Conservation (phyloP, 2,113 vertebrate genomes). For the Ibidorhyncha struthersii region DNA sequence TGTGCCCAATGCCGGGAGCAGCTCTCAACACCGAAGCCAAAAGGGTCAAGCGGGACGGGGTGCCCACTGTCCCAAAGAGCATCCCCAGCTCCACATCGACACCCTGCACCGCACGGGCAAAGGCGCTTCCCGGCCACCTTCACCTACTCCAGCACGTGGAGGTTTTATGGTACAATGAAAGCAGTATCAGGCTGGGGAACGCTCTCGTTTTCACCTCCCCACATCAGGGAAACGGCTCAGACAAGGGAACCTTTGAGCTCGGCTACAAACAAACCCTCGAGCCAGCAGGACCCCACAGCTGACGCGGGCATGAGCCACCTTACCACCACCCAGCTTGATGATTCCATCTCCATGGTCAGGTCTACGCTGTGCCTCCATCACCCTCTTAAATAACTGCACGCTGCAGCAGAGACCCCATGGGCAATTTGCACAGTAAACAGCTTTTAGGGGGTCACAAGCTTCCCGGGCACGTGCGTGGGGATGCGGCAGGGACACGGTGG, state of each 20-base stretch:
- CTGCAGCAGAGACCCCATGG: rapidly evolving
- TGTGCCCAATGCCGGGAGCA: rapidly evolving
- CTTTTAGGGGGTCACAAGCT: not conserved
- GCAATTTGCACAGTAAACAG: not conserved
- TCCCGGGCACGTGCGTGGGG: rapidly evolving
- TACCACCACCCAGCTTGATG: not conserved
- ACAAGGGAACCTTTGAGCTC: not conserved
- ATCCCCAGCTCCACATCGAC: not conserved
- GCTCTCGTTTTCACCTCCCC: not conserved
- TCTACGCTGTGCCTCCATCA: not conserved
- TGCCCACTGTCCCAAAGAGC: rapidly evolving
- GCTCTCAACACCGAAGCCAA: not conserved
- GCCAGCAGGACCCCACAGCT: not conserved
- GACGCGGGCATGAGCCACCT: rapidly evolving
- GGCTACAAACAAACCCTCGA: not conserved
- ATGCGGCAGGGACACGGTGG: rapidly evolving
- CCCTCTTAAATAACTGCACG: not conserved
- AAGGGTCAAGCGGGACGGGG: rapidly evolving
- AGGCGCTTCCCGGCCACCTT: not conserved
- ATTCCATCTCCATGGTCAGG: rapidly evolving
- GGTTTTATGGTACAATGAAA: not conserved
- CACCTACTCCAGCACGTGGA: not conserved
- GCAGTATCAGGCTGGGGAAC: not conserved
- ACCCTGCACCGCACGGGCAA: rapidly evolving
- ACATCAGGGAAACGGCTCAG: rapidly evolving